Conservation (phyloP, 2,888 invertebrate species). For the Drosophila aldrichi region DNA sequence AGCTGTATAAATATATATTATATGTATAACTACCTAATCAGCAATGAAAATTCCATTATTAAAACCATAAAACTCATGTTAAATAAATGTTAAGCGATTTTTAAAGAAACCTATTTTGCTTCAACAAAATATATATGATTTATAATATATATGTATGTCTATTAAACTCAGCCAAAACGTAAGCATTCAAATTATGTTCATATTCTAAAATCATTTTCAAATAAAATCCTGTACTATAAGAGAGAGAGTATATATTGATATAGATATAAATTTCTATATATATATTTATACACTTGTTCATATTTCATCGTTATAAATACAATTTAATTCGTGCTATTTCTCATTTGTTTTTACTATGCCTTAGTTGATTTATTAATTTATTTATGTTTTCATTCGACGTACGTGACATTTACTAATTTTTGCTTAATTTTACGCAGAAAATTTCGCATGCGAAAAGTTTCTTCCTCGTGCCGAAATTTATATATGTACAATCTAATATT, state of each 20-base stretch:
- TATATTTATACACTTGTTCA: background rate
- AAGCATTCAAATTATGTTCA: background rate
- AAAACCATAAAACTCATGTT: too few relatives aligned
- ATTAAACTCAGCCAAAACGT: background rate
- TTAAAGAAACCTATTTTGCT: too few relatives aligned
- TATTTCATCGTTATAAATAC: conserved; percentile 3
- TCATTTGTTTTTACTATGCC: conserved; percentile 24
- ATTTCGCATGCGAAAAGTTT: conserved; percentile 11
- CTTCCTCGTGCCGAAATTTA: conserved; percentile 37
- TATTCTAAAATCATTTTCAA: background rate
- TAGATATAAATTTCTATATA: background rate
- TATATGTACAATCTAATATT: conserved; percentile 13
- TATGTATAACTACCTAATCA: too few relatives aligned
- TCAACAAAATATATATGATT: too few relatives aligned
- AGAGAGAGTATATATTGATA: background rate
- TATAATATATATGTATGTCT: background rate
- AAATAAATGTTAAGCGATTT: too few relatives aligned
- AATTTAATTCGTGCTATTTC: conserved; percentile 10
- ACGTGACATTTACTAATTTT: conserved; percentile 74
- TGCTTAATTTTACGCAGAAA: conserved; percentile 22
- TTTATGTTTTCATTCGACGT: conserved; percentile 43
- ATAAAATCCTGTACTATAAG: background rate
- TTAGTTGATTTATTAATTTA: conserved; percentile 50
- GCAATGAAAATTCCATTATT: too few relatives aligned
- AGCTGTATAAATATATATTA: too few relatives aligned